These are phyloP conservation scores for Turritopsis dohrnii DNA, from an alignment of 30 jellyfish, hydroid and myxozoan species.

Conservation along the genomic window DNA sequence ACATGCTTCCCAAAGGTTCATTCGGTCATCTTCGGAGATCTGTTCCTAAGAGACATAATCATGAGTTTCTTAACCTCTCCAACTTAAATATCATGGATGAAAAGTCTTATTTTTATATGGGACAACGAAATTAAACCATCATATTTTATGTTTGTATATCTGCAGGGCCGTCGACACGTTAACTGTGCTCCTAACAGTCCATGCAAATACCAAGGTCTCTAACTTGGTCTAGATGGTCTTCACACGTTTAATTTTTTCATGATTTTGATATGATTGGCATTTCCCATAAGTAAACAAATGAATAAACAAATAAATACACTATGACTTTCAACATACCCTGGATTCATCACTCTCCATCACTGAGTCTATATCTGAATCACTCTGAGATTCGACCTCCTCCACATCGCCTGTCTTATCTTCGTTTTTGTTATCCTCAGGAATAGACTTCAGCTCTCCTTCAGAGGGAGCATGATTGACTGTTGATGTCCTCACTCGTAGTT, in stretches of 20 bases:
- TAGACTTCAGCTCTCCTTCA: neutral
- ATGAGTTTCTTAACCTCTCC: neutral
- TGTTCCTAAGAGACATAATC: conserved; percentile 9
- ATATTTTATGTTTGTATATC: too few species aligned
- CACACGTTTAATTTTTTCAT: too few species aligned
- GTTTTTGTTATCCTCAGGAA: conserved; percentile 2
- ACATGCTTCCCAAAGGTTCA: conserved; percentile 29
- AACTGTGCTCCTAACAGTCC: too few species aligned
- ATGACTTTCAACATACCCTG: conserved; percentile 17
- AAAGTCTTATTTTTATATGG: too few species aligned
- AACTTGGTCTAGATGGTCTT: too few species aligned
- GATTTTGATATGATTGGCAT: too few species aligned
- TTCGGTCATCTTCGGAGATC: conserved; percentile 16
- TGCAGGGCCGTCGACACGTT: too few species aligned
- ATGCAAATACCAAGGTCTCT: too few species aligned
- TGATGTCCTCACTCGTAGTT: neutral
- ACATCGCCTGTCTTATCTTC: neutral
- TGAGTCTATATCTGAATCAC: conserved; percentile 23
- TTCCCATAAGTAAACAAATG: too few species aligned
- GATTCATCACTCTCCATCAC: conserved; percentile 7
- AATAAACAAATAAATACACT: too few species aligned
- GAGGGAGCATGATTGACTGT: conserved; percentile 4
- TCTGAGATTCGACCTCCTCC: conserved; percentile 18
- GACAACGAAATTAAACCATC: too few species aligned
- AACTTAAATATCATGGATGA: too few species aligned